phyloP scores from a whole-genome alignment of 2,888 invertebrate genomes.

The Ptychoptera albimana region DNA sequence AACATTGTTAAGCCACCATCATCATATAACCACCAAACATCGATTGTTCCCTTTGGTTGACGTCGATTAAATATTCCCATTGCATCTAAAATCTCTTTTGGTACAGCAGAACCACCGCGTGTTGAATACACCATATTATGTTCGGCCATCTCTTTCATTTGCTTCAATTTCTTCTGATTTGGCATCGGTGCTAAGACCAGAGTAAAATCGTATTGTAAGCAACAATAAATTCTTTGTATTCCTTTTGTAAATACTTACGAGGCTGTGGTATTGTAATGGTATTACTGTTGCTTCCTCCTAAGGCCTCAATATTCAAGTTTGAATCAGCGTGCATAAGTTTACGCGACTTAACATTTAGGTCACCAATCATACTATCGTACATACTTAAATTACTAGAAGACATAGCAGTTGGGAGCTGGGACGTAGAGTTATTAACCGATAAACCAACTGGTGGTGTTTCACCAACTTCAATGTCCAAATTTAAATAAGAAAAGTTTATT shows the following conservation, averaged over 20 bases:
- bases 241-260: not conserved
- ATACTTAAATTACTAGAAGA: slow-evolving; percentile 4
- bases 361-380: slow-evolving; percentile 14
- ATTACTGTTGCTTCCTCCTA: slow-evolving; percentile 30
- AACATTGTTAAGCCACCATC: slow-evolving; percentile 77
- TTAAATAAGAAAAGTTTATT: slow-evolving; percentile 52
- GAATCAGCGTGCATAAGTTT: slow-evolving; percentile 45
- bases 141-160: slow-evolving; percentile 15
- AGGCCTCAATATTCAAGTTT: slow-evolving; percentile 44
- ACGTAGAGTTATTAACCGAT: slow-evolving; percentile 4
- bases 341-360: slow-evolving; percentile 13
- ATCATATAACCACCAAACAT: slow-evolving; percentile 96
- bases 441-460: not conserved
- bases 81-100: slow-evolving; percentile 47
- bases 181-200: slow-evolving; percentile 23
- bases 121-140: slow-evolving; percentile 39
- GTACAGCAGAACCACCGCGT: slow-evolving; percentile 40
- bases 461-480: slow-evolving; percentile 17
- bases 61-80: slow-evolving; percentile 63
- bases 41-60: slow-evolving; percentile 65
- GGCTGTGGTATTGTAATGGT: slow-evolving; percentile 21
- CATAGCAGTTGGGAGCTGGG: slow-evolving; percentile 11
- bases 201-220: too few species aligned
- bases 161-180: slow-evolving; percentile 14
- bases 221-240: not conserved